Evolutionary conservation across 1,140 invertebrate species (phyloP).

Genomic region (Phymastichus coffea): DNA sequence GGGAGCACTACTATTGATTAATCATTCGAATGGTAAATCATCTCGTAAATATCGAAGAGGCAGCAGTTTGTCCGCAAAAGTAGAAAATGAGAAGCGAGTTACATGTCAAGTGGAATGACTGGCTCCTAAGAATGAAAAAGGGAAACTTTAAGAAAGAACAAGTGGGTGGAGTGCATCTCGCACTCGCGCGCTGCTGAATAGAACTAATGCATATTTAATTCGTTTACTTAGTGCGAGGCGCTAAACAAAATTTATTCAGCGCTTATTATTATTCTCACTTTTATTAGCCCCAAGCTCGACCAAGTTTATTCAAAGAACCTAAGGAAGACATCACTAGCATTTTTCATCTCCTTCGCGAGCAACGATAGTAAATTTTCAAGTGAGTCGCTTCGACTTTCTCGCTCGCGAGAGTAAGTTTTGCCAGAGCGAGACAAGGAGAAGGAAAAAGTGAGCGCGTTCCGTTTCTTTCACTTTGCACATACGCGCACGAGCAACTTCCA

Average conservation of each 20-base stretch:
- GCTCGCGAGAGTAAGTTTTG: conserved; percentile 31
- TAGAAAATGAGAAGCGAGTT: too few relatives aligned
- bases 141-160: too few relatives aligned
- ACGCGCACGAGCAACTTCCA: conserved; percentile 10
- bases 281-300: conserved; percentile 10
- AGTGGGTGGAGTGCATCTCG: too few relatives aligned
- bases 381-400: conserved; percentile 5
- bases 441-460: conserved; percentile 5
- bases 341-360: conserved; percentile 16
- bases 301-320: conserved; percentile 22
- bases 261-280: conserved; percentile 24
- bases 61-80: too few relatives aligned
- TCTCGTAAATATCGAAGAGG: too few relatives aligned
- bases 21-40: too few relatives aligned
- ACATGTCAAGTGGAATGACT: too few relatives aligned
- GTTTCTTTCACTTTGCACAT: conserved; percentile 26
- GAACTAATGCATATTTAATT: conserved; percentile 8
- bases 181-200: too few relatives aligned
- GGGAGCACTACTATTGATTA: too few relatives aligned
- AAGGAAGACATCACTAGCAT: conserved; percentile 12
- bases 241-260: conserved; percentile 19
- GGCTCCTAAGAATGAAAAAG: too few relatives aligned
- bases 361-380: conserved; percentile 23
- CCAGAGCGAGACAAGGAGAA: not conserved
- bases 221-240: not conserved